Percentiles rank a stretch among this genome's conserved stretches.
phyloP scores from a whole-genome alignment of 2,888 invertebrate species.

The Dicyrtomina minuta region DNA sequence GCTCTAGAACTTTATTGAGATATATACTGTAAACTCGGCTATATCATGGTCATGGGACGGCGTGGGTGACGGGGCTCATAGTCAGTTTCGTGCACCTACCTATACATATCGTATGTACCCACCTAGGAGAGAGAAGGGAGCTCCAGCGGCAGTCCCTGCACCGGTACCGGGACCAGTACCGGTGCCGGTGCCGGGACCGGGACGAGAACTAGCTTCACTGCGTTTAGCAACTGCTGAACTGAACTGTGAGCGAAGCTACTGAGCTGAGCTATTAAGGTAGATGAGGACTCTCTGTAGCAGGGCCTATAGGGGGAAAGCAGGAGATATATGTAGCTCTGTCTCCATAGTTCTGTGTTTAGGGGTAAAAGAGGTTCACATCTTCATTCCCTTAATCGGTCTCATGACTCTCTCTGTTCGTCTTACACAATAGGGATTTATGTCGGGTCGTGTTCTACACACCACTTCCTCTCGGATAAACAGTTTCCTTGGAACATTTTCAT shows the following conservation, averaged over 20 bases:
- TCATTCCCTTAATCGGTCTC: conserved; percentile 41
- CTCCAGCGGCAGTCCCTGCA: neutral
- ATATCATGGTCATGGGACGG: no score
- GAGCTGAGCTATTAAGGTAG: neutral
- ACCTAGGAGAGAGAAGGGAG: no score
- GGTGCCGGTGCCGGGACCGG: no score
- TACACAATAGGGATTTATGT: conserved; percentile 38
- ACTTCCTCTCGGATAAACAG: conserved; percentile 39
- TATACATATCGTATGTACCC: no score
- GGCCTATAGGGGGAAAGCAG: neutral
- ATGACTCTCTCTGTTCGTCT: conserved; percentile 32
- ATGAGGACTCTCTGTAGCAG: neutral
- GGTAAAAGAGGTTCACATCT: conserved; percentile 29
- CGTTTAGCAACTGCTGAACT: neutral
- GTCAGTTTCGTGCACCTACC: no score
- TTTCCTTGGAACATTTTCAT: conserved; percentile 37
- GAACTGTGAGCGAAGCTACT: neutral
- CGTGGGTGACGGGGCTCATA: no score
- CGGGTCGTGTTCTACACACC: conserved; percentile 34
- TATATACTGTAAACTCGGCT: no score
- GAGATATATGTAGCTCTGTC: neutral
- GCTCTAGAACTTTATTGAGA: no score
- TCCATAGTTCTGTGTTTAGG: conserved; percentile 15
- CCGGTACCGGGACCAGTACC: no score
- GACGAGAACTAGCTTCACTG: neutral